Evolutionary conservation across 64 coral and sea anemone genomes (phyloP), one percentile per base, ranked within the genome.

Genomic region (Montipora sp.): DNA sequence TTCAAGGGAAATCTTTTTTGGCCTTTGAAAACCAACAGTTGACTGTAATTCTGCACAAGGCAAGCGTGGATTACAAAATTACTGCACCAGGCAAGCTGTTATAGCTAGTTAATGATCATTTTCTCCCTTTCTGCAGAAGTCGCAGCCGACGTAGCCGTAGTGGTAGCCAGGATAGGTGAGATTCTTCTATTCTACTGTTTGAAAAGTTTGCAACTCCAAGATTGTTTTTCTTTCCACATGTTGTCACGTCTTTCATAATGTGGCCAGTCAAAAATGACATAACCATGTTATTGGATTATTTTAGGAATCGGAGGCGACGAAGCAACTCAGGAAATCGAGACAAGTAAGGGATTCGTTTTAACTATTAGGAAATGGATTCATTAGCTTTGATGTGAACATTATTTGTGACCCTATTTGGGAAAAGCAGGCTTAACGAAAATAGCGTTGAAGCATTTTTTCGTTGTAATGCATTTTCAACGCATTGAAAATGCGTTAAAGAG

Each of bases 91-190:
- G 36, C 36, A 0, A 36, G 36, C 36, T 36, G 36, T 36, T 36
- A 2, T 36, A 36, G 36, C 2, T 2, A 71, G 1, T 71, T 71
- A 80, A 51, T 51, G 61, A 23, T 81, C 18, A 48, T 57, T 57
- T 57, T 9, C 47, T 81, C 72, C 49, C 12, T 43, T 36, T 27
- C 18, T 83, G 21, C 90, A 80, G 90, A 47, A 83, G 68, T 75
- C 78, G 90, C 19, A 21, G 79, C 2, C 69, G 86, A 15, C 69
- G 71, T 23, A 87, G 84, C 21, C 84, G 84, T 22, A 88, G 86
- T 27, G 19, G n/a, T 55, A 75, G 86, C 47, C 71, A 51, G 24
- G 87, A 89, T 8, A 75, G 73, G 71, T 77, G 60, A 77, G 75
- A 45, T 4, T 82, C 60, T 63, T 63, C 60, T 63, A 0, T 12